Conservation (phyloP, 2,113 vertebrate species). For the Eulemur macaco region DNA sequence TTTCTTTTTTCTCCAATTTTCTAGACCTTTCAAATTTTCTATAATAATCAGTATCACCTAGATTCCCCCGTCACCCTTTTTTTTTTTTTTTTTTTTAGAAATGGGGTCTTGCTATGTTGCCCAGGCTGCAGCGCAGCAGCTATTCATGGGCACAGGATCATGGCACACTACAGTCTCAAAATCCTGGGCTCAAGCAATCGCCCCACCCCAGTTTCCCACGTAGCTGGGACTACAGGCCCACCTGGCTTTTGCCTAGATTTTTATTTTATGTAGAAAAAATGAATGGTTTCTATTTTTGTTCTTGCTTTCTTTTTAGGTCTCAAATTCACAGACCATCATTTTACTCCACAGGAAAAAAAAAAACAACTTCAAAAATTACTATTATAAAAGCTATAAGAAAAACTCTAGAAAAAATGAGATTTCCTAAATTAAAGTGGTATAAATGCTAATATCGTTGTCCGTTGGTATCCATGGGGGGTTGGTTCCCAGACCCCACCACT, state of each 20-base stretch:
- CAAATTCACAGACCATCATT: background rate
- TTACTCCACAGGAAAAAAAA: background rate
- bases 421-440: constrained; percentile 31
- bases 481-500: no score
- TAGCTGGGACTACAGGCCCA: no score
- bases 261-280: background rate
- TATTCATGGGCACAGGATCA: no score
- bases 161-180: no score
- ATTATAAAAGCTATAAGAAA: background rate
- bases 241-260: no score
- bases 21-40: background rate
- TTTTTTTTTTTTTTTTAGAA: background rate
- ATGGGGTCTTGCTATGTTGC: no score
- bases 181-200: no score
- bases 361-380: constrained; percentile 11
- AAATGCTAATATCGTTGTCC: background rate
- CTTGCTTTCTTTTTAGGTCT: background rate
- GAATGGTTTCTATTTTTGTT: background rate
- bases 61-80: background rate
- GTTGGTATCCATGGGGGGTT: no score
- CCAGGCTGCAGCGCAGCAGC: no score
- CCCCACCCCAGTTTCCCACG: background rate
- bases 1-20: background rate
- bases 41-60: background rate
- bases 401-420: constrained; percentile 2